phyloP scores from a whole-genome alignment of 1,140 invertebrate species.

The Cyrtorhinus lividipennis region DNA sequence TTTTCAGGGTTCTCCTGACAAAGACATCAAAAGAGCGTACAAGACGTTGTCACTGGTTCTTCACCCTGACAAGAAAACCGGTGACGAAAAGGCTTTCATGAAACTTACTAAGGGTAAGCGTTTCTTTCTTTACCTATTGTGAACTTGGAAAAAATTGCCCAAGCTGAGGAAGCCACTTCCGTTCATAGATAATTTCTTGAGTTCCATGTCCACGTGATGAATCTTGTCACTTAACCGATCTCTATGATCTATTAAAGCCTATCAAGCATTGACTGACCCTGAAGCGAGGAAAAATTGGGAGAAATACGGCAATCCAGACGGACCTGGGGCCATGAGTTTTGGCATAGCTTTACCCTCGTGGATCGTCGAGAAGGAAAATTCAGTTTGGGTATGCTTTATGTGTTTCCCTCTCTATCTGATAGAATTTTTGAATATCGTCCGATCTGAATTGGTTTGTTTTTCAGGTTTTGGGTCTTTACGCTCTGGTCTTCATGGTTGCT shows the following conservation, averaged over 20 bases:
- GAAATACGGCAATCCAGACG: slow-evolving; percentile 98
- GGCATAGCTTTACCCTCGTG: slow-evolving; percentile 98
- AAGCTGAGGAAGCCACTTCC: too few relatives aligned
- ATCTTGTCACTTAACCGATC: too few relatives aligned
- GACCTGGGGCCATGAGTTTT: slow-evolving; percentile 95
- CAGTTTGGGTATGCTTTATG: slow-evolving; percentile 60
- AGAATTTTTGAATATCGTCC: slow-evolving; percentile 6
- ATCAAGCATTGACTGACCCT: slow-evolving; percentile 83
- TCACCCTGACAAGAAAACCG: slow-evolving; percentile 96
- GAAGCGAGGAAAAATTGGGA: slow-evolving; percentile 96
- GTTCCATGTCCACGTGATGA: too few relatives aligned
- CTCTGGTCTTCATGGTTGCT: slow-evolving; percentile 93
- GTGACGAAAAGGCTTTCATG: slow-evolving; percentile 95
- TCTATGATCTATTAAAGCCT: too few relatives aligned
- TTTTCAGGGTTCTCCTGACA: slow-evolving; percentile 58
- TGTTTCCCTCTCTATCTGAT: background rate
- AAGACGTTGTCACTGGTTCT: slow-evolving; percentile 80
- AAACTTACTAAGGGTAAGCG: slow-evolving; percentile 89
- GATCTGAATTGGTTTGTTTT: slow-evolving; percentile 22
- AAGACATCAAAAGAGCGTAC: slow-evolving; percentile 92
- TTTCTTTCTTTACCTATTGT: too few relatives aligned
- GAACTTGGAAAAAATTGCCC: slow-evolving; percentile 16
- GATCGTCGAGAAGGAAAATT: slow-evolving; percentile 99
- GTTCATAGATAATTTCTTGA: too few relatives aligned
- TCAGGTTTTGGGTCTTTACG: slow-evolving; percentile 79